These are phyloP conservation scores for Bos javanicus DNA, from an alignment of 2,113 vertebrate species.

Conservation along the genomic window DNA sequence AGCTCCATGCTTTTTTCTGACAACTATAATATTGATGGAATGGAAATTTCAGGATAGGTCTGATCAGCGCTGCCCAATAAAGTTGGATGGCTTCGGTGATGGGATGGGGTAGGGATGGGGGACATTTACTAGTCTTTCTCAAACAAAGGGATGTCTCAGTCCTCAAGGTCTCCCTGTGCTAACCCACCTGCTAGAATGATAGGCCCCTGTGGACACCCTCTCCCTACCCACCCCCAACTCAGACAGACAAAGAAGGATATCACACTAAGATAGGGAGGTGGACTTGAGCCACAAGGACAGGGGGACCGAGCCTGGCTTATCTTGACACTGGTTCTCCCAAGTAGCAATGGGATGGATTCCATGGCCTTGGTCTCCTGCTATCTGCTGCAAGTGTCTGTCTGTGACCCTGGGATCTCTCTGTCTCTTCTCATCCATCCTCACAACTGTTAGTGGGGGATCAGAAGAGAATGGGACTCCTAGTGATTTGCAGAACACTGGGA, in stretches of 20 bases:
- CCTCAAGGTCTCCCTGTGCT: not conserved
- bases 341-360: not conserved
- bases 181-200: not conserved
- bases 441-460: not conserved
- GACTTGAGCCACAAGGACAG: not conserved
- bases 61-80: slow-evolving; percentile 30
- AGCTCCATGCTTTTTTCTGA: slow-evolving; percentile 69
- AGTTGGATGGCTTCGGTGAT: slow-evolving; percentile 2
- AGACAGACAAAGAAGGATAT: not conserved
- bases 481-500: slow-evolving; percentile 35
- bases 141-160: not conserved
- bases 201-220: not conserved
- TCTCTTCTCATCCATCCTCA: not conserved
- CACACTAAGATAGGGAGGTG: not conserved
- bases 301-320: not conserved
- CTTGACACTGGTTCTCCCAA: not conserved
- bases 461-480: not conserved
- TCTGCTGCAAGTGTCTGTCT: not conserved
- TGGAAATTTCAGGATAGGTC: slow-evolving; percentile 74
- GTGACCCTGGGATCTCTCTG: not conserved
- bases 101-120: not conserved
- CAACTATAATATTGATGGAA: slow-evolving; percentile 66
- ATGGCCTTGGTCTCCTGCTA: not conserved
- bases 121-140: not conserved
- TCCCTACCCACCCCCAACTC: not conserved